Conservation (phyloP, 2,888 invertebrate species). For the Opisthograptis luteolata region DNA sequence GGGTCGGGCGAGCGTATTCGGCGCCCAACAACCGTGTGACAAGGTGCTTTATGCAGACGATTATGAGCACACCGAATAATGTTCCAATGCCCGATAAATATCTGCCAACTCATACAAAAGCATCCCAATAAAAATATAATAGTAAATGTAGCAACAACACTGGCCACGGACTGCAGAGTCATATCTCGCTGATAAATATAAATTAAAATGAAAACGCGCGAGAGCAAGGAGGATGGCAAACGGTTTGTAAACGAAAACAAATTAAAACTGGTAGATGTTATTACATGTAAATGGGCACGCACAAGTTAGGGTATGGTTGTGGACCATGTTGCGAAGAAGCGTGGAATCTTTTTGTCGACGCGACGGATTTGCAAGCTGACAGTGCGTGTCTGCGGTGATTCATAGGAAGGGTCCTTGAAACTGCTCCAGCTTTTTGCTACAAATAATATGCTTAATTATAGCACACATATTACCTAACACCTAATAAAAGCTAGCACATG, state of each 20-base stretch:
- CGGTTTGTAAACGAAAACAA: slow-evolving; percentile 59
- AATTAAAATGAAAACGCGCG: slow-evolving; percentile 70
- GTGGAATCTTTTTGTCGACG: slow-evolving; percentile 47
- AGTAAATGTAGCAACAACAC: slow-evolving; percentile 81
- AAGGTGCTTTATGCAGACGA: slow-evolving; percentile 83
- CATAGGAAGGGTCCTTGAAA: too few relatives aligned
- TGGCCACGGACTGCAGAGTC: slow-evolving; percentile 79
- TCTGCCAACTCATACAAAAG: slow-evolving; percentile 85
- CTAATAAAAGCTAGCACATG: too few relatives aligned
- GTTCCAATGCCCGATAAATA: slow-evolving; percentile 83
- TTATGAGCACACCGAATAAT: slow-evolving; percentile 83
- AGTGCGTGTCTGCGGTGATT: slow-evolving; percentile 12
- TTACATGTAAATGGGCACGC: slow-evolving; percentile 52
- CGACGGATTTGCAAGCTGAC: slow-evolving; percentile 10
- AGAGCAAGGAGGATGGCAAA: slow-evolving; percentile 46
- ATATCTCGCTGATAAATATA: slow-evolving; percentile 77
- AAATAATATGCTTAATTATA: too few relatives aligned
- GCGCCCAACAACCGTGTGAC: slow-evolving; percentile 84
- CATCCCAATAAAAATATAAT: slow-evolving; percentile 84
- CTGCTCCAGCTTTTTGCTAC: too few relatives aligned
- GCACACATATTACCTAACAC: too few relatives aligned
- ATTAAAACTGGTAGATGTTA: slow-evolving; percentile 64
- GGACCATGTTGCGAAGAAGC: slow-evolving; percentile 41
- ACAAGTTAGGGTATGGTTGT: slow-evolving; percentile 47
- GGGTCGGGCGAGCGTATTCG: slow-evolving; percentile 75